Base-by-base conservation (phyloP, 2,113 vertebrate species). In the Piaya cayana region DNA sequence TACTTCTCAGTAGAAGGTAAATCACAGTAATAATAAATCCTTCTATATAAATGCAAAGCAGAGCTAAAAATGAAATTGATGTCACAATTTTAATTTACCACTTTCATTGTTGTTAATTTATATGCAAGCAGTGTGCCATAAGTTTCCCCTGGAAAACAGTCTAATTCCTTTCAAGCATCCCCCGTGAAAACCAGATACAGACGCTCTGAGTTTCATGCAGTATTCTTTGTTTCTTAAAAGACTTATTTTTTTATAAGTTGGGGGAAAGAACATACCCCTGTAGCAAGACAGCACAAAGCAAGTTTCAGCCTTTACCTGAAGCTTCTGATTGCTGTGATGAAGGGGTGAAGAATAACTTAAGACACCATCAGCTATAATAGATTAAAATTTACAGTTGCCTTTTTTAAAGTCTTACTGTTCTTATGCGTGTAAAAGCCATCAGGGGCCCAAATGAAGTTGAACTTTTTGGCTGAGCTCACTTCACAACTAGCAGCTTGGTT, bases 1-100 rank as follows among this genome's bases (percentile, higher is more conserved):
- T 69, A 63, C 89, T 55, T 96, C 42, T 85, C 60, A 94, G 86
- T 81, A 81, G 82, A 96, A 43, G 84, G 88, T 82, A 97, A 97
- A 96, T 96, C 97, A 96, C 87, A 88, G 27, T 68, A 88, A 84
- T 74, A 97, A 94, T 95, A 98, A 97, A 97, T 97, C 94, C 90
- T 97, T 90, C 94, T 89, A 86, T 88, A 92, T 86, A 97, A 96
- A 97, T 86, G 95, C 88, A 97, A 95, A 97, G 94, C 95, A 94
- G 94, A 97, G 93, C 86, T 96, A 96, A 97, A 97, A 97, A 95
- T 93, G 68, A 95, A 97, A 97, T 82, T 81, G 87, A 96, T 96
- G 96, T 84, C 1, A 2, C 80, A 90, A 83, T 97, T 97, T 96
- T 95, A 97, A 97, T 97, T 97, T 96, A 97, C 82, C 65, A 82